Conservation (phyloP, 2,888 invertebrate species). For the Melanchra persicariae region DNA sequence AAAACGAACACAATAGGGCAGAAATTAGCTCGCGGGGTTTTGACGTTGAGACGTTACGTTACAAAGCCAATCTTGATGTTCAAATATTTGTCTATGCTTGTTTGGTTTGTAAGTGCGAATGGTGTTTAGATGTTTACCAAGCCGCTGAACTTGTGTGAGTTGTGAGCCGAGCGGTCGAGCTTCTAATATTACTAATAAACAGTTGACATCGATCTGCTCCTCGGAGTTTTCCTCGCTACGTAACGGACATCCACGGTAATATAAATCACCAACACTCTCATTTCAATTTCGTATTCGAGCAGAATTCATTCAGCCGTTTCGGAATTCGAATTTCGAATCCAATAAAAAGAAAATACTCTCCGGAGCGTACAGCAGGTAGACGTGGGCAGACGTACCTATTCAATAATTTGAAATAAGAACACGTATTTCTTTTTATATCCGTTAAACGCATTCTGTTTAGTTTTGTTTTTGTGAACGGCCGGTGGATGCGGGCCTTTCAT, state of each 20-base stretch:
- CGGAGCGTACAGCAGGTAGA: constrained; percentile 85
- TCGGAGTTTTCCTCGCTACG: constrained; percentile 64
- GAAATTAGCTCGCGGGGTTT: constrained; percentile 75
- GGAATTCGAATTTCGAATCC: constrained; percentile 77
- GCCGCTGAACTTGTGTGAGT: constrained; percentile 86
- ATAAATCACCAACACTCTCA: constrained; percentile 63
- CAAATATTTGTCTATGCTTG: constrained; percentile 89
- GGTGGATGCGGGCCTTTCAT: constrained; percentile 89
- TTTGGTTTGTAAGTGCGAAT: constrained; percentile 90
- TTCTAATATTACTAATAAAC: constrained; percentile 86
- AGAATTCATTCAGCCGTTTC: constrained; percentile 81
- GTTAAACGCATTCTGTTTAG: constrained; percentile 90
- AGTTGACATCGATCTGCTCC: constrained; percentile 83
- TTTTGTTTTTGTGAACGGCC: constrained; percentile 89
- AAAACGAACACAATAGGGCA: constrained; percentile 72
- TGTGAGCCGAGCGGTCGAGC: constrained; percentile 72
- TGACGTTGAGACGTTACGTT: constrained; percentile 76
- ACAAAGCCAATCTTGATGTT: constrained; percentile 84
- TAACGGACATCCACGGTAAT: constrained; percentile 57
- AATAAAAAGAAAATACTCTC: constrained; percentile 81
- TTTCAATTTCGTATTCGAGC: constrained; percentile 74
- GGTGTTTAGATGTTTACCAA: constrained; percentile 89
- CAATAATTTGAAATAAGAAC: constrained; percentile 90
- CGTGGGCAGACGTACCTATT: constrained; percentile 89
- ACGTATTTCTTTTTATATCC: constrained; percentile 90